Conservation (phyloP, 2,888 invertebrate genomes). For the Dusona sp. region DNA sequence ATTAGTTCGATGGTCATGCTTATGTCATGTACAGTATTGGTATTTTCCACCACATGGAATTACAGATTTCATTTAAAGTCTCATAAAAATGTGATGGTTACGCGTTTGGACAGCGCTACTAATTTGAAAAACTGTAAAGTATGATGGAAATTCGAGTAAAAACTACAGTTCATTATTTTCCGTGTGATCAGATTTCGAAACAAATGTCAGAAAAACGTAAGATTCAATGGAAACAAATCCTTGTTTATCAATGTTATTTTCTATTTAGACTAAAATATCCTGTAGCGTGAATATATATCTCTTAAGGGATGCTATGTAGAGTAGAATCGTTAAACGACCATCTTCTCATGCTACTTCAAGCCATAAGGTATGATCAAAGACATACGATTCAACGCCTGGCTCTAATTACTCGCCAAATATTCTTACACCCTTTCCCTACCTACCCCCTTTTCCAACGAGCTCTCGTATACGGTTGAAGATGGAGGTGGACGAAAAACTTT, state of each 20-base stretch:
- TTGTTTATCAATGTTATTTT: not conserved
- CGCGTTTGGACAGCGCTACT: too few species aligned
- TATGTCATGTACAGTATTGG: too few species aligned
- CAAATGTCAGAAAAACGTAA: not conserved
- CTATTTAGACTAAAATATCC: not conserved
- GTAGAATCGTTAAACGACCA: not conserved
- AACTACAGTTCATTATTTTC: too few species aligned
- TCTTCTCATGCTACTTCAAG: conserved; percentile 18
- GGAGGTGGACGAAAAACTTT: conserved; percentile 39
- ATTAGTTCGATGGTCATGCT: too few species aligned
- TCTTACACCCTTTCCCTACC: conserved; percentile 28
- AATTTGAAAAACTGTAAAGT: too few species aligned
- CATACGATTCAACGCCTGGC: conserved; percentile 52
- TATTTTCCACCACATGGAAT: too few species aligned
- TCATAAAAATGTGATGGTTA: too few species aligned
- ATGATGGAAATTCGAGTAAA: too few species aligned
- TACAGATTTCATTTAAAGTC: too few species aligned
- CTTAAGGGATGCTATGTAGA: not conserved
- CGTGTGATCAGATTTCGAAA: not conserved
- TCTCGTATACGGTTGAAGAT: too few species aligned
- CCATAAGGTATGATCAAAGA: conserved; percentile 13
- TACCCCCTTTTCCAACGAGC: conserved; percentile 16
- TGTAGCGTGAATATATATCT: not conserved
- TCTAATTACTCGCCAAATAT: conserved; percentile 62
- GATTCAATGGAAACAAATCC: not conserved